phyloP scores from a whole-genome alignment of 2,888 invertebrate species.

The Apamea crenata region DNA sequence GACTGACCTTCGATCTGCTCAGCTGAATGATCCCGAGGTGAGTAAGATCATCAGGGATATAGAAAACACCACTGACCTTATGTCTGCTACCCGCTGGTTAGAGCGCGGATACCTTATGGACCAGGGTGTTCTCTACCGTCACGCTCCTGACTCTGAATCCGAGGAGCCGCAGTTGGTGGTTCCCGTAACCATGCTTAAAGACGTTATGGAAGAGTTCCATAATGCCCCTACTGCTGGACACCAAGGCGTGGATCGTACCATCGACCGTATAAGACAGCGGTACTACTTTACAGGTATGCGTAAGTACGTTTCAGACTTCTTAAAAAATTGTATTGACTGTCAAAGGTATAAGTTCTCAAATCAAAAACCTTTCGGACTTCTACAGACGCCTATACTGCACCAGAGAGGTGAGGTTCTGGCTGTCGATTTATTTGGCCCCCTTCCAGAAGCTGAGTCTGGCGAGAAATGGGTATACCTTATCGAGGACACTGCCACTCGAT shows the following conservation, averaged over 20 bases:
- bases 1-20: constrained; percentile 5
- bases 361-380: constrained; percentile 2
- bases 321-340: no score
- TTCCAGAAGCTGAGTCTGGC: no score
- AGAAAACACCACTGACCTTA: constrained; percentile 2
- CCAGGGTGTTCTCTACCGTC: constrained; percentile 22
- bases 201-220: constrained; percentile 9
- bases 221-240: constrained; percentile 1
- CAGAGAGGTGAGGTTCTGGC: no score
- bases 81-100: constrained; percentile 8
- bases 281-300: no score
- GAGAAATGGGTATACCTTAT: no score
- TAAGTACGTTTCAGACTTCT: no score
- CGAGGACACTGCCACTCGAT: no score
- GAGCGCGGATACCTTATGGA: constrained; percentile 15
- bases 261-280: no score
- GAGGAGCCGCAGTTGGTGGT: constrained; percentile 13
- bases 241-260: constrained; percentile 8
- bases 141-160: constrained; percentile 4
- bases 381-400: constrained; percentile 1
- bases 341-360: no score
- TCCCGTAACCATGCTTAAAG: not conserved
- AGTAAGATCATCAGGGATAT: constrained; percentile 16
- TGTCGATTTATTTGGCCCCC: no score
- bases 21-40: constrained; percentile 8